Percentiles rank a stretch among this genome's conserved stretches.
Evolutionary conservation across 2,888 invertebrate species (phyloP).

Genomic region (Nemapogon koenigi): DNA sequence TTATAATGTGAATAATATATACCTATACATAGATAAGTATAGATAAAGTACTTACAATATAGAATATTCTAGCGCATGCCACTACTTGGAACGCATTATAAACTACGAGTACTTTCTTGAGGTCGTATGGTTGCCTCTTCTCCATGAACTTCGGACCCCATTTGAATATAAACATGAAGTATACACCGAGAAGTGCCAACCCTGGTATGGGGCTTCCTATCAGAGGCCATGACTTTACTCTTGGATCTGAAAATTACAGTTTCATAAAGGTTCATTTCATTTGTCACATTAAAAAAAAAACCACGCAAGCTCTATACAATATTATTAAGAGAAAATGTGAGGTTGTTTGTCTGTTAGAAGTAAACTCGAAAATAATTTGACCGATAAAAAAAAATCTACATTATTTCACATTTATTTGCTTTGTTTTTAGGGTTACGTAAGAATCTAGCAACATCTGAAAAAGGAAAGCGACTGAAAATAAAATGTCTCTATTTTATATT

Average conservation of each 20-base stretch:
- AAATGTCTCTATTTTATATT: too few relatives aligned
- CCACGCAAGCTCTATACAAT: too few relatives aligned
- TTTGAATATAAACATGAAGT: conserved; percentile 73
- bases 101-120: conserved; percentile 68
- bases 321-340: too few relatives aligned
- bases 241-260: conserved; percentile 56
- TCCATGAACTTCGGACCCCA: conserved; percentile 78
- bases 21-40: too few relatives aligned
- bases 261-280: neutral
- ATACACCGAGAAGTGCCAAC: conserved; percentile 58
- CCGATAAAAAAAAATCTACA: too few relatives aligned
- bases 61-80: conserved; percentile 58
- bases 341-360: neutral
- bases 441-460: too few relatives aligned
- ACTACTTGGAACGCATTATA: conserved; percentile 75
- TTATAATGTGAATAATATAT: too few relatives aligned
- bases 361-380: neutral
- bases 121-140: conserved; percentile 66
- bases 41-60: conserved; percentile 41
- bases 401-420: too few relatives aligned
- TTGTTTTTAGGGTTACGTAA: too few relatives aligned
- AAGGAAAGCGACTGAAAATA: too few relatives aligned
- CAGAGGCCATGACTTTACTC: conserved; percentile 71
- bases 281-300: too few relatives aligned
- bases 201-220: conserved; percentile 71